These are phyloP conservation scores for Lipophrys pholis DNA, from an alignment of 2,113 vertebrate genomes.

Conservation along the genomic window DNA sequence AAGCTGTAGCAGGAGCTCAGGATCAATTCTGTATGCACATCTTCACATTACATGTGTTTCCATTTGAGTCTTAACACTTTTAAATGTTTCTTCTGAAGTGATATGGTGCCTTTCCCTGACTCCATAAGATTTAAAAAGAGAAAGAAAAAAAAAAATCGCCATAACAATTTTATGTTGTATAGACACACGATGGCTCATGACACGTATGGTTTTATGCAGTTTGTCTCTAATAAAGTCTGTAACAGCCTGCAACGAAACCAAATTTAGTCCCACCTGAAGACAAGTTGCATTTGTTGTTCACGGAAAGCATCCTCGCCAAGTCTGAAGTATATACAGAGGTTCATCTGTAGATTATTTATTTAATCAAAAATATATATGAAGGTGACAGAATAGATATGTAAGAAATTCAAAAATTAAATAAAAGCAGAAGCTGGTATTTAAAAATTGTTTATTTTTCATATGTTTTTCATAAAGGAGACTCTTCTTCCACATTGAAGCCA, in stretches of 20 bases:
- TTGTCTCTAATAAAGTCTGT: slow-evolving; percentile 72
- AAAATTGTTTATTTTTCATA: slow-evolving; percentile 9
- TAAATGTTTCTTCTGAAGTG: slow-evolving; percentile 80
- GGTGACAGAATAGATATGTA: slow-evolving; percentile 56
- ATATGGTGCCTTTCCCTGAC: slow-evolving; percentile 83
- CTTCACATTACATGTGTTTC: slow-evolving; percentile 70
- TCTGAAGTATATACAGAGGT: slow-evolving; percentile 61
- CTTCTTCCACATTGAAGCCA: not conserved
- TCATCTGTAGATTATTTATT: slow-evolving; percentile 83
- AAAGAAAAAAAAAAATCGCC: slow-evolving; percentile 63
- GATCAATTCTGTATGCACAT: slow-evolving; percentile 74
- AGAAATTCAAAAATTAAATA: slow-evolving; percentile 58
- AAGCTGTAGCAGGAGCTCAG: slow-evolving; percentile 72
- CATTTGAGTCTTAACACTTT: slow-evolving; percentile 84
- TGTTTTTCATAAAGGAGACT: not conserved
- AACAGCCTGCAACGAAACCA: slow-evolving; percentile 73
- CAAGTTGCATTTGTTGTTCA: slow-evolving; percentile 63
- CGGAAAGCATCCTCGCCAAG: slow-evolving; percentile 65
- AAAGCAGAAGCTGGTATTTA: slow-evolving; percentile 37
- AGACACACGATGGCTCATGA: slow-evolving; percentile 54
- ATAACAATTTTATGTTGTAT: slow-evolving; percentile 76
- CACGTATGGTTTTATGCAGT: slow-evolving; percentile 59
- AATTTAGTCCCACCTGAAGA: slow-evolving; percentile 62
- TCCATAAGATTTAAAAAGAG: slow-evolving; percentile 50
- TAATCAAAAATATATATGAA: slow-evolving; percentile 68